Base-by-base conservation (phyloP, 2,888 invertebrate genomes). In the Nomada ruficornis region DNA sequence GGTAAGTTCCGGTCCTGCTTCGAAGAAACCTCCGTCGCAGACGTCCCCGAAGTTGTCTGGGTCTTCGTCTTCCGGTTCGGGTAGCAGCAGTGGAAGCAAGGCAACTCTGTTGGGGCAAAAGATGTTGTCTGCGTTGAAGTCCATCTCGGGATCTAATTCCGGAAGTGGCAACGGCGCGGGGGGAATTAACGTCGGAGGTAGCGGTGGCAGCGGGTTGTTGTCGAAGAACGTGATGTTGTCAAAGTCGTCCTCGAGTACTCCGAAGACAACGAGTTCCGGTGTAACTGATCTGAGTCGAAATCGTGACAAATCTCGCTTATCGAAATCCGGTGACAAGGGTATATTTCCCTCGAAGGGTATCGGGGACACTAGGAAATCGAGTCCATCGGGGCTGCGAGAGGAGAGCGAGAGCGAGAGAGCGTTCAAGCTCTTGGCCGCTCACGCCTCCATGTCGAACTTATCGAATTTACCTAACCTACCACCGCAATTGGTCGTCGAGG, bases 1-100 rank as follows among this genome's bases (percentile, higher is more conserved):
- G 0, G 97, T 98, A 0, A 97, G 96, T 88, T 97, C 97, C 89
- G 98, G 98, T 0, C 98, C 98, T 0, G 98, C 97, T 4, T 98
- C 97, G 0, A 98, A 97, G 92, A 96, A 96, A 29, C 96, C 96
- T 89, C 96, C 95, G 68, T 94, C 95, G 89, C 95, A 95, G 86
- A 90, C 91, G 0, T 91, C 94, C 2, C 91, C 91, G 11, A 94
- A 93, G 80, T 86, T 91, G 42, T 74, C 89, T 88, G 82, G 87
- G 9, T 83, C 87, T 60, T 78, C 89, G 50, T 83, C 86, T 72
- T 78, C 89, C 36, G 86, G 89, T 4, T 86, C 89, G 5, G 82
- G 91, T 62, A 79, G 86, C 63, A 68, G 86, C n/a, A 77, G 90
- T 57, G 92, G 93, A 71, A 92, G 93, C 77, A 95, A 94, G 88